Percentiles rank a stretch among this genome's conserved stretches.
These are phyloP conservation scores for Habrosyne pyritoides DNA, from an alignment of 2,888 invertebrate species.

Conservation along the genomic window DNA sequence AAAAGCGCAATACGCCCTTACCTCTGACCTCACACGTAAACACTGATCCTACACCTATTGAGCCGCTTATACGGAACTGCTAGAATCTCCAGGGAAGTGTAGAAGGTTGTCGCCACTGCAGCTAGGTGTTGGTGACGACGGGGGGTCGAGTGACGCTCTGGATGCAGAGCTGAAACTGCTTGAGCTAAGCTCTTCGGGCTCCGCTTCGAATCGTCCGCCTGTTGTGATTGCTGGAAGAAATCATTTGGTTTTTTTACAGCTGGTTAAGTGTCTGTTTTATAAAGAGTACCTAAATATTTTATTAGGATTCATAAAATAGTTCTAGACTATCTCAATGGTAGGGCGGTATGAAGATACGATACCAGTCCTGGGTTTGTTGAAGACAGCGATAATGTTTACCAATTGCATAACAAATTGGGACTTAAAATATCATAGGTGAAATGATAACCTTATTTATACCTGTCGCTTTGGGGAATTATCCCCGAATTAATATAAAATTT, in stretches of 20 bases:
- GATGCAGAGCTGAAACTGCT: constrained; percentile 93
- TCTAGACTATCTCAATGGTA: too few relatives aligned
- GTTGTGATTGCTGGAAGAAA: constrained; percentile 50
- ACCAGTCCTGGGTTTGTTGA: too few relatives aligned
- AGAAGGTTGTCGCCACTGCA: constrained; percentile 89
- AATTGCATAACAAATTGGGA: too few relatives aligned
- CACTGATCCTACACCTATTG: neutral
- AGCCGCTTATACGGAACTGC: constrained; percentile 82
- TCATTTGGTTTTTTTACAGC: constrained; percentile 8
- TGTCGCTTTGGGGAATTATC: too few relatives aligned
- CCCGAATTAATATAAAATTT: too few relatives aligned
- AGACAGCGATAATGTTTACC: too few relatives aligned
- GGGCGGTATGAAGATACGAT: too few relatives aligned
- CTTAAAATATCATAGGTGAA: too few relatives aligned
- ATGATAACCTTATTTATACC: too few relatives aligned
- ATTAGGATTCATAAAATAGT: too few relatives aligned
- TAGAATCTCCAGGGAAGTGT: constrained; percentile 91
- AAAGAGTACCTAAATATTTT: too few relatives aligned
- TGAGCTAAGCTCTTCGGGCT: constrained; percentile 91
- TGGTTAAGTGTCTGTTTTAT: too few relatives aligned
- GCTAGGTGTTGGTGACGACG: constrained; percentile 89
- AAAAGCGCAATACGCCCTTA: neutral
- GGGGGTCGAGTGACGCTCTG: constrained; percentile 88
- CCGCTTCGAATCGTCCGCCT: constrained; percentile 85
- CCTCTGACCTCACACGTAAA: neutral